Evolutionary conservation across 53 echinoderm and acorn worm species (phyloP).

Genomic region (Apostichopus leukothele): DNA sequence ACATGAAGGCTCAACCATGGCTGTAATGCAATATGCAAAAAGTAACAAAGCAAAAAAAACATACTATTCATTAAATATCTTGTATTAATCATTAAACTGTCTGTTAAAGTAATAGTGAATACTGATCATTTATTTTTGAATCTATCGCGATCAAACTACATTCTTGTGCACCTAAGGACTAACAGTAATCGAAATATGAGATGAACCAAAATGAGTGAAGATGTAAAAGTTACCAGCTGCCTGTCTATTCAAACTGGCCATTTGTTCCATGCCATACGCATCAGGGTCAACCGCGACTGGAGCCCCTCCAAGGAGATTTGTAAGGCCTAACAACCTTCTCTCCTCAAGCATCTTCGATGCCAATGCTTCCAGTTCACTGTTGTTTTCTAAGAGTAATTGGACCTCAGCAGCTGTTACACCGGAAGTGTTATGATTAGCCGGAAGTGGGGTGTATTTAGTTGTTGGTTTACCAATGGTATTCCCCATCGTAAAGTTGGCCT

Average conservation of each 20-base stretch:
- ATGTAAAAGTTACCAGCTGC: conserved; percentile 67
- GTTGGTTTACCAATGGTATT: not conserved
- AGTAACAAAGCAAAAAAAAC: not conserved
- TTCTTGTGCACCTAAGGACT: too few relatives aligned
- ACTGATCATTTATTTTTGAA: too few relatives aligned
- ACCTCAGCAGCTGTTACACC: conserved; percentile 29
- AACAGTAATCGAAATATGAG: not conserved
- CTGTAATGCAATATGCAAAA: conserved; percentile 47
- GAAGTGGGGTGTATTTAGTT: not conserved
- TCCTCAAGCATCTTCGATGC: conserved; percentile 43
- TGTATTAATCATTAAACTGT: too few relatives aligned
- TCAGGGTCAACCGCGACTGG: conserved; percentile 61
- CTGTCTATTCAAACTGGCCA: conserved; percentile 89
- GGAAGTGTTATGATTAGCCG: not conserved
- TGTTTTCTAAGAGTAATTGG: conserved; percentile 29
- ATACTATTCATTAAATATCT: not conserved
- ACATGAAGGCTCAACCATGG: conserved; percentile 82
- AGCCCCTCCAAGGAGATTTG: conserved; percentile 13
- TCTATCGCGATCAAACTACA: too few relatives aligned
- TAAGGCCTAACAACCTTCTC: conserved; percentile 19
- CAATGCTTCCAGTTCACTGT: conserved; percentile 46
- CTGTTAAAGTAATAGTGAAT: too few relatives aligned
- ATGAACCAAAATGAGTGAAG: not conserved
- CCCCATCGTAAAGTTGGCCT: not conserved
- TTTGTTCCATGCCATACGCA: conserved; percentile 83